Conservation (phyloP, 2,797 vertebrate genomes). For the Poeciliopsis presidionis region DNA sequence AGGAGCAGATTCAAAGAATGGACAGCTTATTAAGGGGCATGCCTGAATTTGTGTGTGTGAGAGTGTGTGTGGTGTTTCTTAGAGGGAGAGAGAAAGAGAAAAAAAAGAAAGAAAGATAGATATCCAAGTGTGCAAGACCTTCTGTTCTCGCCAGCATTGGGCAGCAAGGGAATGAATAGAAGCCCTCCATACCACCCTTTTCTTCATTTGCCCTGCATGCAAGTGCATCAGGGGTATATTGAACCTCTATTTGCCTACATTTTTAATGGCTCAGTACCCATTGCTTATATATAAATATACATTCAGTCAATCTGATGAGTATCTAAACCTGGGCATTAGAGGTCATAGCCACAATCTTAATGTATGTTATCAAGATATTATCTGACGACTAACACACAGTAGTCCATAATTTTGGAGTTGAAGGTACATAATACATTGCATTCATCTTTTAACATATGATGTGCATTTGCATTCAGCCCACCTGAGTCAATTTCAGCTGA, state of each 20-base stretch:
- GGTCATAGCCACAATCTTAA: constrained; percentile 11
- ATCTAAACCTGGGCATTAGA: constrained; percentile 28
- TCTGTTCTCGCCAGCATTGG: constrained; percentile 54
- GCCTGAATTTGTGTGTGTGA: constrained; percentile 38
- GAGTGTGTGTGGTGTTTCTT: neutral
- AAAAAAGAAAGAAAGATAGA: neutral
- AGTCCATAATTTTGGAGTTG: neutral
- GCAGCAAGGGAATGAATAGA: constrained; percentile 40
- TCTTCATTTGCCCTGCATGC: constrained; percentile 22
- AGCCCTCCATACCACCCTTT: constrained; percentile 50
- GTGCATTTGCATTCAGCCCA: neutral
- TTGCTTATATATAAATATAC: constrained; percentile 8
- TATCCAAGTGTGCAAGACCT: constrained; percentile 35
- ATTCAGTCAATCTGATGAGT: constrained; percentile 42
- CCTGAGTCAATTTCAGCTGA: neutral
- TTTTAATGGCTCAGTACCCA: constrained; percentile 9
- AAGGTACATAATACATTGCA: neutral
- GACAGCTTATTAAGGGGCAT: constrained; percentile 66
- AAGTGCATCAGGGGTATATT: constrained; percentile 8
- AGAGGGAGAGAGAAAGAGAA: neutral
- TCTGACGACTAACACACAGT: neutral
- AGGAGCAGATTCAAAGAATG: constrained; percentile 69
- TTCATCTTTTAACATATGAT: neutral
- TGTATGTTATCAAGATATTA: neutral
- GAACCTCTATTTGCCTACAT: constrained; percentile 16